These are phyloP conservation scores for Holacanthella duospinosa DNA, from an alignment of 2,888 invertebrate species.

Conservation along the genomic window DNA sequence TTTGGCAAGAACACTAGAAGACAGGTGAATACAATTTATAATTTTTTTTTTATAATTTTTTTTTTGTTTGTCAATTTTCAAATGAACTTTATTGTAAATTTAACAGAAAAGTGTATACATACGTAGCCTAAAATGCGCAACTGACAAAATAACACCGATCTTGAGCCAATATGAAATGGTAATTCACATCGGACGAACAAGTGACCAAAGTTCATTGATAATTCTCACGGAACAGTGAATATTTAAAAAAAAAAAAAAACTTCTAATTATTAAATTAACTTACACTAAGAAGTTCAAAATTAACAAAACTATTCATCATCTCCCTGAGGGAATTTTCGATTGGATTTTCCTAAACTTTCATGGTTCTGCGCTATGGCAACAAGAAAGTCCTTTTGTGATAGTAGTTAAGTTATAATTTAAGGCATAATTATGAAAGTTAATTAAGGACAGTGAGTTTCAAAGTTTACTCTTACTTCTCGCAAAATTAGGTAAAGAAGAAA, in stretches of 20 bases:
- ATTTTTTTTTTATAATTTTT: not conserved
- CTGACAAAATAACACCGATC: not conserved
- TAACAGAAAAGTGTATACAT: slow-evolving; percentile 76
- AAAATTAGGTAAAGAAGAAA: no score
- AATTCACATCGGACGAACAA: no score
- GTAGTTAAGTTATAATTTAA: not conserved
- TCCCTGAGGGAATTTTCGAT: not conserved
- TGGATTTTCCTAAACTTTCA: not conserved
- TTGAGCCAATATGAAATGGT: not conserved
- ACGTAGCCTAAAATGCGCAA: slow-evolving; percentile 62
- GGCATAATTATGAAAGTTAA: no score
- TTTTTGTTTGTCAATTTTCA: not conserved
- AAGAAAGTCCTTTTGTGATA: not conserved
- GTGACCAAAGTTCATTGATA: no score
- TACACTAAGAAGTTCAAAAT: not conserved
- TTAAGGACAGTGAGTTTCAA: no score
- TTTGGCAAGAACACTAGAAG: slow-evolving; percentile 91
- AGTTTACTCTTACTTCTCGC: no score
- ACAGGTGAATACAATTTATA: slow-evolving; percentile 47
- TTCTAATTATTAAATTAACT: not conserved
- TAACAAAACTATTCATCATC: not conserved
- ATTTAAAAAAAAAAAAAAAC: not conserved
- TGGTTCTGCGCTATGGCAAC: no score
- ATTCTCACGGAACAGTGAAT: not conserved
- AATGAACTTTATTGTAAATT: no score